Evolutionary conservation across 2,888 invertebrate species (phyloP).

Genomic region (Drepana falcataria): DNA sequence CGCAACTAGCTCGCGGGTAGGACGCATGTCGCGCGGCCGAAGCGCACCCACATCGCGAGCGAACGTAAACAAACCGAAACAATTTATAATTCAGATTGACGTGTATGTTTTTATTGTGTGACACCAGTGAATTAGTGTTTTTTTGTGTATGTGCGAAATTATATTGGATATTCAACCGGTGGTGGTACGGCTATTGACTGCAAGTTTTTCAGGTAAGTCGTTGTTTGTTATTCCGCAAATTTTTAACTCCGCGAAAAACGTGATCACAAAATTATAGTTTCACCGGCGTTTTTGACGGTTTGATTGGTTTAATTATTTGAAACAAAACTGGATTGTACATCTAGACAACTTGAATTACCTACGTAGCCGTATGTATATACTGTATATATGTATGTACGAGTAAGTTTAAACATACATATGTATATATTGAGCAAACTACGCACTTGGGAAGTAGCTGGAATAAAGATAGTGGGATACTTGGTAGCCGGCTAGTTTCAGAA

Average conservation of each 20-base stretch:
- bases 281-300: conserved; percentile 12
- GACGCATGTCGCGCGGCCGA: not conserved
- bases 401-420: no score
- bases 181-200: conserved; percentile 23
- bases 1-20: not conserved
- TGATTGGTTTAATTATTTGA: conserved; percentile 4
- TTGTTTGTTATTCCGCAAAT: conserved; percentile 1
- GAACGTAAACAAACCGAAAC: conserved; percentile 48
- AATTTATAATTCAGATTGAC: conserved; percentile 16
- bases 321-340: conserved; percentile 1
- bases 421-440: no score
- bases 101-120: conserved; percentile 12
- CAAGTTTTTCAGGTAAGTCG: conserved; percentile 36
- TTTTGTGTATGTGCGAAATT: conserved; percentile 12
- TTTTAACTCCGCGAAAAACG: not conserved
- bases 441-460: no score
- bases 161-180: conserved; percentile 6
- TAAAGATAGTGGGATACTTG: no score
- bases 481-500: no score
- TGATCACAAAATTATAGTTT: conserved; percentile 6
- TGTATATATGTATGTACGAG: no score
- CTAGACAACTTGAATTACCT: no score
- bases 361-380: no score
- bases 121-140: not conserved
- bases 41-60: conserved; percentile 23